Conservation (phyloP, 2,113 vertebrate genomes). For the Phylloscopus trochiloides region DNA sequence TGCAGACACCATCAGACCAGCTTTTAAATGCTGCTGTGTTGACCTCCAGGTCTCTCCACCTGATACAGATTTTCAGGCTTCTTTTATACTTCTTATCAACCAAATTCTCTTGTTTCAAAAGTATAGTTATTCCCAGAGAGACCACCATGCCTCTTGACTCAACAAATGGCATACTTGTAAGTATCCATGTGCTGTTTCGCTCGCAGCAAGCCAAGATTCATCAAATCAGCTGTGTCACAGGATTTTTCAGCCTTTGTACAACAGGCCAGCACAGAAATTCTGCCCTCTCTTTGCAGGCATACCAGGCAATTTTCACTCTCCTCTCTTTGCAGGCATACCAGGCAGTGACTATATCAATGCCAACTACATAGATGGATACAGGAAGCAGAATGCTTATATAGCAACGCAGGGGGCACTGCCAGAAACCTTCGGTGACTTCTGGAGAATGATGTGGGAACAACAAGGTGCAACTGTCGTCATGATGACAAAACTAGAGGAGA, state of each 20-base stretch:
- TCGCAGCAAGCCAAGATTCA: neutral
- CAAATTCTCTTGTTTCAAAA: neutral
- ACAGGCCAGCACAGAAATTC: neutral
- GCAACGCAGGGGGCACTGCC: slow-evolving; percentile 94
- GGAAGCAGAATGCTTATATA: slow-evolving; percentile 98
- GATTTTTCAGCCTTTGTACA: neutral
- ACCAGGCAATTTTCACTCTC: neutral
- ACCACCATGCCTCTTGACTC: neutral
- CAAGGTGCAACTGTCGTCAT: slow-evolving; percentile 94
- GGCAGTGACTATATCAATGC: slow-evolving; percentile 98
- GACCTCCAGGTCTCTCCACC: neutral
- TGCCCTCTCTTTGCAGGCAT: slow-evolving; percentile 76
- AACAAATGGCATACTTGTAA: neutral
- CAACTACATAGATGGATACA: slow-evolving; percentile 98
- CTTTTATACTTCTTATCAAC: neutral
- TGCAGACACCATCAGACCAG: neutral
- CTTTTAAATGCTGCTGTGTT: neutral
- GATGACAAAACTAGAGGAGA: slow-evolving; percentile 98
- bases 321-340: slow-evolving; percentile 86
- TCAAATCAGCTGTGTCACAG: neutral
- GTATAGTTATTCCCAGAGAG: neutral
- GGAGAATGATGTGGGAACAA: slow-evolving; percentile 99
- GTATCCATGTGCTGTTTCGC: fast-evolving
- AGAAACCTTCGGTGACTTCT: slow-evolving; percentile 98
- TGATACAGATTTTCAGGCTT: neutral